phyloP scores from a whole-genome alignment of 2,888 invertebrate genomes.

The Yponomeuta sedellus region DNA sequence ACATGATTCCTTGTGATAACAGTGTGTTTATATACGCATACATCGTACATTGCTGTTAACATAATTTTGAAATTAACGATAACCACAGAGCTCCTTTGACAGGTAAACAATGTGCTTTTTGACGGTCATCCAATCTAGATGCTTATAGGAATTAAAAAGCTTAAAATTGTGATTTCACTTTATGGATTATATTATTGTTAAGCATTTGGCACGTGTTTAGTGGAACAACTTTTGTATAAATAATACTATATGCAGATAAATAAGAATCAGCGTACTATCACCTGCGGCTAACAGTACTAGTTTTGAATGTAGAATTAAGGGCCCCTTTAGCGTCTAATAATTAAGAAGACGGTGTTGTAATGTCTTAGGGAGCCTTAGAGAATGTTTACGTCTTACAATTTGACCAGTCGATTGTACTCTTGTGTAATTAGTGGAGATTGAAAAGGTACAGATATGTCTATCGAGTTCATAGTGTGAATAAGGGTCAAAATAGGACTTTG shows the following conservation, averaged over 20 bases:
- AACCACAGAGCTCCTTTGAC: too few species aligned
- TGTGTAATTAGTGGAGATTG: not conserved
- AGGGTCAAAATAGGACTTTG: not conserved
- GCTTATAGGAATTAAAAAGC: too few species aligned
- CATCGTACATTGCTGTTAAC: too few species aligned
- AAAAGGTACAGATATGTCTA: not conserved
- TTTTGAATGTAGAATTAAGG: conserved; percentile 43
- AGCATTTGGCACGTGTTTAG: too few species aligned
- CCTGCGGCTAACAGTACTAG: conserved; percentile 20
- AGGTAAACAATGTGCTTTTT: too few species aligned
- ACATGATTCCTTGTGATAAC: too few species aligned
- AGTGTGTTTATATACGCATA: too few species aligned
- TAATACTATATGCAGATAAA: not conserved
- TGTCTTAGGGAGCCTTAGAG: conserved; percentile 6
- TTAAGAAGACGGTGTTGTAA: conserved; percentile 21
- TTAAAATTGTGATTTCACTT: too few species aligned
- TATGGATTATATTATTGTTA: too few species aligned
- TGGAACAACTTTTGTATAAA: too few species aligned
- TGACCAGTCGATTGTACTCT: not conserved
- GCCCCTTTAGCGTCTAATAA: conserved; percentile 31
- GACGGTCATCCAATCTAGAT: too few species aligned
- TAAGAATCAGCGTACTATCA: not conserved
- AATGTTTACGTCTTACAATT: not conserved
- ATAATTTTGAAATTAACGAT: too few species aligned
- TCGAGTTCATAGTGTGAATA: conserved; percentile 4